phyloP scores from a whole-genome alignment of 1,140 invertebrate species.

The Penaeus indicus region DNA sequence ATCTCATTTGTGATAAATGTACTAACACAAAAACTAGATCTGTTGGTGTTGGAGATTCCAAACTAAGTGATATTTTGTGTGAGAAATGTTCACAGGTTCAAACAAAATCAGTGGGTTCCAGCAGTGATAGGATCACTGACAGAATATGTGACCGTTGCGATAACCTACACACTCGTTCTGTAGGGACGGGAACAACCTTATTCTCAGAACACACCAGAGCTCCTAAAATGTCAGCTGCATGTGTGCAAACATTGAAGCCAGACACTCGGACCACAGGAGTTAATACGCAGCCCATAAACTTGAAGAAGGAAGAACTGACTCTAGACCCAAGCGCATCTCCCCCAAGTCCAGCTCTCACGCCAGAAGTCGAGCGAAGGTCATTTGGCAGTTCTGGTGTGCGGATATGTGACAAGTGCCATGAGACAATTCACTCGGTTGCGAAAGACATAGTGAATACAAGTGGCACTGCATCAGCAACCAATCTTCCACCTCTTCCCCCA shows the following conservation, averaged over 20 bases:
- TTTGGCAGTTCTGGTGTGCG: constrained; percentile 71
- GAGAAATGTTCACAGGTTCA: constrained; percentile 52
- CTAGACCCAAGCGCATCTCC: constrained; percentile 69
- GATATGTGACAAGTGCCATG: constrained; percentile 79
- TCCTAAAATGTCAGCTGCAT: not conserved
- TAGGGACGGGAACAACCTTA: no score
- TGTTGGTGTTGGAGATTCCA: constrained; percentile 65
- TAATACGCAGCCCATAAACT: constrained; percentile 61
- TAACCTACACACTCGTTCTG: constrained; percentile 20
- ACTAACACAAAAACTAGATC: constrained; percentile 23
- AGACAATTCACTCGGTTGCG: constrained; percentile 74
- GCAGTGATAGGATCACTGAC: constrained; percentile 57
- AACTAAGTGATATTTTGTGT: constrained; percentile 62
- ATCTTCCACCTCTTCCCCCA: constrained; percentile 61
- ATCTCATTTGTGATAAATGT: constrained; percentile 60
- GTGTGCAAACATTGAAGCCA: constrained; percentile 4
- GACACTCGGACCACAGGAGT: constrained; percentile 45
- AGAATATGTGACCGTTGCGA: constrained; percentile 61
- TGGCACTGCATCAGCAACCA: constrained; percentile 46
- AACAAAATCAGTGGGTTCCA: constrained; percentile 48
- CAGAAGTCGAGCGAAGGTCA: constrained; percentile 65
- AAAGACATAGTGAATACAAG: constrained; percentile 71
- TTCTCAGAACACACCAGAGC: not conserved
- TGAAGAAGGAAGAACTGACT: constrained; percentile 69
- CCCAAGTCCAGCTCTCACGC: constrained; percentile 72